These are phyloP conservation scores for Tetraneura akinire DNA, from an alignment of 1,140 invertebrate genomes.

Conservation along the genomic window DNA sequence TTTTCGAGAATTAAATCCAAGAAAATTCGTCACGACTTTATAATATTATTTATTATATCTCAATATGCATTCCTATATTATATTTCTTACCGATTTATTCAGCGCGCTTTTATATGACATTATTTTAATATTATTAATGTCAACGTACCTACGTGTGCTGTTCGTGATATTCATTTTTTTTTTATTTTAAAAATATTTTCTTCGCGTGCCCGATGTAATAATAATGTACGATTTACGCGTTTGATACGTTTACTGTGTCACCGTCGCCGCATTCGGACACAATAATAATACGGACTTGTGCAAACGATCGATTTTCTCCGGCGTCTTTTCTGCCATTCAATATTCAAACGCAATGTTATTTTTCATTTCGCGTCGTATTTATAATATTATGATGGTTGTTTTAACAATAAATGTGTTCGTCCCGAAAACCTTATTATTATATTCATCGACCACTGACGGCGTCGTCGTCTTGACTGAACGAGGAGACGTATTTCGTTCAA, in stretches of 20 bases:
- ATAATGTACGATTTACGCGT: background rate
- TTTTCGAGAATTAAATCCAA: no score
- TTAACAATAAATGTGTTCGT: background rate
- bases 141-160: background rate
- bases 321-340: background rate
- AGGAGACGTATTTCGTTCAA: no score
- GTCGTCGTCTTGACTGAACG: no score
- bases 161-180: background rate
- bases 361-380: no score
- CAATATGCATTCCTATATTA: no score
- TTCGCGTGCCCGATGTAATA: background rate
- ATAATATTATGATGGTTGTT: no score
- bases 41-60: no score
- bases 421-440: background rate
- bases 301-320: background rate
- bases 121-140: slow-evolving; percentile 5
- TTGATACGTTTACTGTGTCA: background rate
- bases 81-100: no score
- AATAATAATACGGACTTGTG: background rate
- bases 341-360: no score
- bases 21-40: no score
- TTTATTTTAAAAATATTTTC: background rate
- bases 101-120: no score
- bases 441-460: background rate
- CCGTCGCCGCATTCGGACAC: background rate